Base-by-base conservation (phyloP, 2,113 vertebrate genomes). In the Salvelinus alpinus region DNA sequence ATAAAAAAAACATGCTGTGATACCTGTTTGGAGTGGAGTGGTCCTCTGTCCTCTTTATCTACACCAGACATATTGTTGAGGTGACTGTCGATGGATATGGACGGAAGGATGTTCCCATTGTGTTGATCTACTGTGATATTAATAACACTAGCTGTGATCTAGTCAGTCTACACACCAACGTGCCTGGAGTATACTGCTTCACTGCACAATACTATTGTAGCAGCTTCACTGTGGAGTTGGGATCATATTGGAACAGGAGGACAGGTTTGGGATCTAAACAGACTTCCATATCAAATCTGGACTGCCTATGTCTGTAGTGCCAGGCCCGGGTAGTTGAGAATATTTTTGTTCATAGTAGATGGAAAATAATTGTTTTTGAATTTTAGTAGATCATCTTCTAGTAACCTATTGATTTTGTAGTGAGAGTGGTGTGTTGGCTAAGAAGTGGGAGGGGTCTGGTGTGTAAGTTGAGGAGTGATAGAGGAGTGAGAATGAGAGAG, bases 11-110 rank as follows among this genome's bases (percentile, higher is more conserved):
- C 31, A 81, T 74, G 71, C 80, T 62, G 76, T 69, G 20, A 78
- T 76, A 83, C 59, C 6, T 77, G 71, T 81, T 71, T 74, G 22
- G 64, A 0, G 12, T 73, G 31, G 69, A 57, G 47, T 22, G 51
- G 48, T 51, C 13, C 12, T 59, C 67, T 44, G 48, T 51, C 13
- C 12, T 59, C 67, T 44, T 64, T 62, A 25, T 73, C 24, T 22
- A 12, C 64, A 20, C 18, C 64, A 59, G 54, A 31, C 6, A 57
- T 54, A 66, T 44, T 70, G 71, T 69, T 11, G 22, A 59, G 5
- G 1, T 12, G 8, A 9, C 31, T 57, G 76, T 24, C 0, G 2
- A 62, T 24, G 24, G 51, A 57, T 68, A 16, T 60, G 9, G 71
- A 31, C 31, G 64, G 51, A 31, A 69, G 22, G 22, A 48, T 11